Evolutionary conservation across 2,888 invertebrate genomes (phyloP), one percentile per base, ranked within the genome.

Genomic region (Drosophila quinaria): DNA sequence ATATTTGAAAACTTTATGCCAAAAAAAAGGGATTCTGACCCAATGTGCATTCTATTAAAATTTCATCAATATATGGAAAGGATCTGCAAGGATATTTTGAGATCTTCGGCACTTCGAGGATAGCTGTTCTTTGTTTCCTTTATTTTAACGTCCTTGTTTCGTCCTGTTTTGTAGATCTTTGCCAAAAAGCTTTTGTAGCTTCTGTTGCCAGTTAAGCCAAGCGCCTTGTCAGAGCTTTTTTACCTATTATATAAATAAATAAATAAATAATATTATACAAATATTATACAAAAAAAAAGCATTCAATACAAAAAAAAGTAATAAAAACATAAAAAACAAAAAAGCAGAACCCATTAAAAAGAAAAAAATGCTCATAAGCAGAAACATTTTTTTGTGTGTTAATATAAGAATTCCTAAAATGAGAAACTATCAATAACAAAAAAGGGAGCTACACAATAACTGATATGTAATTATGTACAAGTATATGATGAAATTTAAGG

Each of bases 161-260:
- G n/a, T 69, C 58, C 58, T 67, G 29, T 25, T 33, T 61, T 78
- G 55, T 78, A 74, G 74, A 71, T 56, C 59, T 80, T 80, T 71
- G 80, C 79, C 61, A 78, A 80, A 83, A 83, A 85, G 83, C 83
- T 84, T 82, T 75, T 85, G 78, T 84, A 80, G 87, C 87, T 83
- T 83, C 70, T 85, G 86, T 85, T 85, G 84, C 81, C 79, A 80
- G 75, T 82, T 81, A 81, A 79, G 74, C 61, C 82, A 82, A 82
- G 76, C 81, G 81, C 84, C 84, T 86, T 85, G 80, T 82, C 84
- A 84, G 87, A 85, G 84, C 84, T 85, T 87, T 78, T 76, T 81
- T 83, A 82, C 76, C 78, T 72, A 78, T 65, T 65, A 78, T 70
- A 78, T 71, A 66, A 58, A 58, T 56, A 47, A 54, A 70, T 42